A percentile compares a stretch with the other conserved stretches of the same genome.
Conservation (phyloP, 2,113 vertebrate species). For the Periophthalmus modestus region DNA sequence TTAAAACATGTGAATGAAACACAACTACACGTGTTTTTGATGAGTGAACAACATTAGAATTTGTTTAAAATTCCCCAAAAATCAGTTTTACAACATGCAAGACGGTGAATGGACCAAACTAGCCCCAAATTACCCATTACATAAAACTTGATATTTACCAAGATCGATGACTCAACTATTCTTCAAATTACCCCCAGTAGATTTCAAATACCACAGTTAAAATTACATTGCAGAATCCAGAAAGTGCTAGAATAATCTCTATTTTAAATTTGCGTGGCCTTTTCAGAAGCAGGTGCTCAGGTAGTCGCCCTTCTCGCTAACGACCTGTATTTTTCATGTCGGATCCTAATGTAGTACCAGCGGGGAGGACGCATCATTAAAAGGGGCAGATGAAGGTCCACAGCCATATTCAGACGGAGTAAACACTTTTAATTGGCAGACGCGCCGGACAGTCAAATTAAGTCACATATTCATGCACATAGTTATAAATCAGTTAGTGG, state of each 20-base stretch:
- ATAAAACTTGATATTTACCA: not conserved
- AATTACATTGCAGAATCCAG: not conserved
- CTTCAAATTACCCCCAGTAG: not conserved
- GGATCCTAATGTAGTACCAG: conserved; percentile 42
- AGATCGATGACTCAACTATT: conserved; percentile 12
- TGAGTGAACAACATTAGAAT: not conserved
- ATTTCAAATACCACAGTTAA: not conserved
- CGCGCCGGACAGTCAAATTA: conserved; percentile 37
- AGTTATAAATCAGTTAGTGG: conserved; percentile 18
- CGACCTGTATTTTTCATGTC: conserved; percentile 61
- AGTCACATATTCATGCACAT: conserved; percentile 35
- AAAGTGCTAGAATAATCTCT: not conserved
- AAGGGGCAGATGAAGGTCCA: conserved; percentile 55
- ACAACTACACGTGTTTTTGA: not conserved
- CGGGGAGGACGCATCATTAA: conserved; percentile 52
- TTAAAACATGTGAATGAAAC: too few relatives aligned
- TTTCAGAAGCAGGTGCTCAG: conserved; percentile 28
- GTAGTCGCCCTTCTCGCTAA: conserved; percentile 47
- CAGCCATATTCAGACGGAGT: conserved; percentile 50
- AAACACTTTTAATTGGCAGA: conserved; percentile 72
- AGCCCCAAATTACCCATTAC: not conserved
- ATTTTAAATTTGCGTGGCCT: not conserved
- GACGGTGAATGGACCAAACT: not conserved
- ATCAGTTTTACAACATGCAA: not conserved
- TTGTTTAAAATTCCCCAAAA: not conserved